phyloP scores from a whole-genome alignment of 2,888 invertebrate species.

The Laspeyria flexula region DNA sequence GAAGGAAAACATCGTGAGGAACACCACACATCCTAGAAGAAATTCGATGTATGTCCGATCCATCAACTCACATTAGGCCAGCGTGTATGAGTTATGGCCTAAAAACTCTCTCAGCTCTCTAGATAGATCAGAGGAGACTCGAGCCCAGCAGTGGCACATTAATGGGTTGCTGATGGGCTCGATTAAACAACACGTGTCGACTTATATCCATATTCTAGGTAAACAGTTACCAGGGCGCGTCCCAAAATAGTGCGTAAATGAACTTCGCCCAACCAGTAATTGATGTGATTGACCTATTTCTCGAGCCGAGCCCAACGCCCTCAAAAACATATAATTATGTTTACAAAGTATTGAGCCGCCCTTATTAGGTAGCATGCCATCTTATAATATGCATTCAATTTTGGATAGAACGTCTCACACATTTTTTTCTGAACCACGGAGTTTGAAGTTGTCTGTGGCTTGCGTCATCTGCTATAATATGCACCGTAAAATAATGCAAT shows the following conservation, averaged over 20 bases:
- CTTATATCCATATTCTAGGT: neutral
- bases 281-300: constrained; percentile 60
- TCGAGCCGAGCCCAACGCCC: constrained; percentile 25
- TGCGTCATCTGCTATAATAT: neutral
- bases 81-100: no score
- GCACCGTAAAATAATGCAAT: neutral
- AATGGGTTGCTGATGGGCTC: no score
- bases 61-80: no score
- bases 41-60: no score
- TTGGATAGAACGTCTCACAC: neutral
- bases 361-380: constrained; percentile 14
- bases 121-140: no score
- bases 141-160: no score
- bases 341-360: constrained; percentile 25
- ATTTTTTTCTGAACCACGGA: neutral
- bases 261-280: constrained; percentile 40
- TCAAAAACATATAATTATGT: constrained; percentile 35
- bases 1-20: no score
- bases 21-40: no score
- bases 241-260: constrained; percentile 42
- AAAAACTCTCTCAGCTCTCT: no score
- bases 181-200: neutral
- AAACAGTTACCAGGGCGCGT: constrained; percentile 12
- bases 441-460: neutral
- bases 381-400: constrained; percentile 9